Evolutionary conservation across 2,888 invertebrate species (phyloP), one percentile per base, ranked within the genome.

Genomic region (Catotricha subobsoleta): DNA sequence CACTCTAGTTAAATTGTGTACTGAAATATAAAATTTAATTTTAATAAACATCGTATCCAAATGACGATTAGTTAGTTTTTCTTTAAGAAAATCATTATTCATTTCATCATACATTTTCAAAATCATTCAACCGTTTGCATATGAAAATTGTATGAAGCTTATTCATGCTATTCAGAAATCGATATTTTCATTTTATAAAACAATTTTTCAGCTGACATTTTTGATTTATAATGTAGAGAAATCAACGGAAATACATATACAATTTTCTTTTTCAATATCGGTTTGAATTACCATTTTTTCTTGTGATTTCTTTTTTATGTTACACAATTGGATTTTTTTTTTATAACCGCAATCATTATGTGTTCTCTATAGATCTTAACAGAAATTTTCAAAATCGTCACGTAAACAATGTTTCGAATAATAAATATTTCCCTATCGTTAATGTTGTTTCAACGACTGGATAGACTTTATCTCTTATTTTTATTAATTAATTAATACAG

Each of bases 401-500:
- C 10, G 25, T 25, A 25, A 25, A 8, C 25, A 25, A 25, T 25
- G 25, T 25, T 25, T 10, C 6, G 25, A 10, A 25, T 25, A 25
- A 10, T 10, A 10, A 25, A 25, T 25, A 25, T 25, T 10, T 10
- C 25, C 6, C 10, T 25, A 25, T 25, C 6, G 10, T 25, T 25
- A 6, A 25, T 25, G 10, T 10, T 8, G 7, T 8, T 25, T 25
- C 25, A 8, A 25, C 6, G 25, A 10, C 25, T 25, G 25, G 10
- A 10, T 25, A 25, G 6, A 25, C 12, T 4, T 15, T 3, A 16
- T 7, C 20, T 33, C 6, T 19, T 33, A 19, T 33, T 33, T 19
- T 12, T 7, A 19, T 19, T 19, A 2, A 4, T 12, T 19, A 7
- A 10, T 19, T 36, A 25, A 16, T 10, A 36, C 51, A 71, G 71